Evolutionary conservation across 2,888 invertebrate species (phyloP), one percentile per base, ranked within the genome.

Genomic region (Protodeltote pygarga): DNA sequence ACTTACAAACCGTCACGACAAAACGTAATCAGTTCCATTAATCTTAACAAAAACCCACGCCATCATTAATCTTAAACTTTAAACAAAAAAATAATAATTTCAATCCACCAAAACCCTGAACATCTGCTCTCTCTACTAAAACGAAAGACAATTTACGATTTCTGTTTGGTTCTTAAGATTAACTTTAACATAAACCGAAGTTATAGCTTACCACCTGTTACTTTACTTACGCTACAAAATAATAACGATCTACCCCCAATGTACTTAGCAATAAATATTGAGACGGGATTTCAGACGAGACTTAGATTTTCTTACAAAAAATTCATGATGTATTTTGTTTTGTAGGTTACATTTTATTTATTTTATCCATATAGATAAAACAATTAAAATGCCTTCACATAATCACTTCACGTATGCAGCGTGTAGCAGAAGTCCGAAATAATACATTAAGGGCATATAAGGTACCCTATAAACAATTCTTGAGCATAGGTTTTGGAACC

Each of bases 181-280:
- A 50, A 34, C 42, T 42, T 33, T 9, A 27, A 34, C 31, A 50
- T 63, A 60, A 45, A 55, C 46, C 35, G 5, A 34, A 48, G 39
- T 63, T 60, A 65, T 37, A 37, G 35, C 24, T 10, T 39, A 13
- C 49, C 34, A 65, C 65, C 66, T 60, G 63, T 63, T 63, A 59
- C 54, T 47, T 54, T 47, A 51, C 33, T 24, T 20, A 33, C 19
- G 35, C 32, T 5, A 51, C 59, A 62, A 62, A 59, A 65, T 65
- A 65, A 65, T 65, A 62, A 54, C 44, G 23, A 25, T 28, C 29
- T n/a, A 29, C 2, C 35, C 2, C 17, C 14, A 2, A 44, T 28
- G 8, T 50, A 40, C 44, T 42, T 47, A 45, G 47, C 37, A 14
- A 38, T 65, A 49, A 58, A 58, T 21, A 8, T 34, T 13, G n/a